Base-by-base conservation (phyloP, 37 sponge, comb jelly and placozoan species). In the Chondrosia reniformis region DNA sequence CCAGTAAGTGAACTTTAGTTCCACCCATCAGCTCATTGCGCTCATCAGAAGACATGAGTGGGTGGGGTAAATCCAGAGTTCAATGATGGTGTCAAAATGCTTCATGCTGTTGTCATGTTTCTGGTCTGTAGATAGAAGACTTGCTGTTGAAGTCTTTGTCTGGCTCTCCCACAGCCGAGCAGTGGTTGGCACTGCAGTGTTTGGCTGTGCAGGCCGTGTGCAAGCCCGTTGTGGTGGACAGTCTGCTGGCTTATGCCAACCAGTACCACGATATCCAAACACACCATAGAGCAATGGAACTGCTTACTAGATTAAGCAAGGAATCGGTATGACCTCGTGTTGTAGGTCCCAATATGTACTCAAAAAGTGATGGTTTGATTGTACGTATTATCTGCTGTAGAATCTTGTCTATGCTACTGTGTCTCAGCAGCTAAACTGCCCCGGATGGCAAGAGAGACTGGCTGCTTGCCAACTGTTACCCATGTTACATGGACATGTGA, bases 341-440 rank as follows among this genome's bases (percentile, higher is more conserved):
- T 46, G 38, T 36, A 4, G 9, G 67, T 79, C 44, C 54, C 13
- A n/a, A 52, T 59, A 40, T 42, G 7, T 30, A 6, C 17, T 3
- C 78, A 30, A 39, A 33, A 27, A 2, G 28, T 43, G 15, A 10
- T 54, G 27, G 9, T 10, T 30, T 2, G 66, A 30, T 19, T 15
- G 33, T 30, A 21, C 17, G 34, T 6, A 62, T 28, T 25, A 22
- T 8, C 27, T 25, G 63, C 27, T 81, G 39, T 69, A 93, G 94
- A 40, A 42, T 38, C 58, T 94, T 63, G 92, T 94, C 17, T 78
- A 87, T 64, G 77, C 85, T 1, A 63, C 88, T 74, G 31, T 88
- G 37, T 73, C 83, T 44, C 93, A 91, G 77, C 86, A 79, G 67
- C 67, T 94, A 43, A 94, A 91, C 80, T 79, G 89, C 71, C 79